Conservation (phyloP, 2,797 vertebrate genomes). For the Tapirus indicus region DNA sequence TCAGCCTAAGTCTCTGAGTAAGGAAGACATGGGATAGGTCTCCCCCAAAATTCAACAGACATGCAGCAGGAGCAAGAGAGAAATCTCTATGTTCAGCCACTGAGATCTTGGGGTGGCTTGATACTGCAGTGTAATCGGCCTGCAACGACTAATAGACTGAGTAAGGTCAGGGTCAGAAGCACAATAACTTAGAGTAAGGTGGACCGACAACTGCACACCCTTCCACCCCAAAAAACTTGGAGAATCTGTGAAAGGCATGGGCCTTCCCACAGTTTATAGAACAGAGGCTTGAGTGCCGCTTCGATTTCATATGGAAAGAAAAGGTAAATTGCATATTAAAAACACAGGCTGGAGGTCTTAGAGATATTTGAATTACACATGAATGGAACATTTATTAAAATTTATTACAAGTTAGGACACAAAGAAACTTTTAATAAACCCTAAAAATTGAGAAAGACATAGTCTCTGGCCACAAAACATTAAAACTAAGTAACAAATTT, state of each 20-base stretch:
- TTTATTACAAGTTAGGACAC: not conserved
- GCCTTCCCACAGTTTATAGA: not conserved
- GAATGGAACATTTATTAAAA: not conserved
- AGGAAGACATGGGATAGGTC: not conserved
- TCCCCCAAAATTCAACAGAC: not conserved
- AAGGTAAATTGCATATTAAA: not conserved
- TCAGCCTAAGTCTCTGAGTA: not conserved
- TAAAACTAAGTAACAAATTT: not conserved
- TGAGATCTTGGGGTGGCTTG: not conserved
- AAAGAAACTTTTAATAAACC: not conserved
- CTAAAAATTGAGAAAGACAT: constrained; percentile 27
- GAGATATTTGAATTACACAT: not conserved
- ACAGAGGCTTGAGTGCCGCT: not conserved
- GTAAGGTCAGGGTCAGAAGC: not conserved
- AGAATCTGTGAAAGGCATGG: not conserved
- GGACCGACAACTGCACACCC: not conserved
- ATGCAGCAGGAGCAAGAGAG: not conserved
- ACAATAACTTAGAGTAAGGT: not conserved
- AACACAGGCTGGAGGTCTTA: not conserved
- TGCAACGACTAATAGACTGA: not conserved
- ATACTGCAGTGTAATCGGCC: not conserved
- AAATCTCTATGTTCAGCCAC: not conserved
- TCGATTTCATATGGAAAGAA: not conserved
- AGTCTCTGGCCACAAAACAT: not conserved
- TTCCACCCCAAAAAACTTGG: not conserved